Evolutionary conservation across 2,797 vertebrate genomes (phyloP).

Genomic region (Nothura maculosa): DNA sequence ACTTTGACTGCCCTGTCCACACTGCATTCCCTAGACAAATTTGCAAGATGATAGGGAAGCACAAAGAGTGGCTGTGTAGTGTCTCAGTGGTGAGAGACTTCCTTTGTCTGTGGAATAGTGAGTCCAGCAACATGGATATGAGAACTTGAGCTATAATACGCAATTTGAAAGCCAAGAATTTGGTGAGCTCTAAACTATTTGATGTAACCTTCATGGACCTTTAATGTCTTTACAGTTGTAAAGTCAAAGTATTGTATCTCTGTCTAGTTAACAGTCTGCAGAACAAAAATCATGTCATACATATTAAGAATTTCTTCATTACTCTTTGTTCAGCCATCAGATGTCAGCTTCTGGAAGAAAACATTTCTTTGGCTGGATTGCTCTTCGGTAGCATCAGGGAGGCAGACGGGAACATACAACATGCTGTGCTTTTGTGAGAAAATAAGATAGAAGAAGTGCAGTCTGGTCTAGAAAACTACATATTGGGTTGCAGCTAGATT

Average conservation of each 20-base stretch:
- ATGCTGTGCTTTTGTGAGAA: neutral
- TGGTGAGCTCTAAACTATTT: neutral
- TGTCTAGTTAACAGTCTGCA: neutral
- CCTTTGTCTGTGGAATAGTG: neutral
- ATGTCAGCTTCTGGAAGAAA: neutral
- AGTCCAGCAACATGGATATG: neutral
- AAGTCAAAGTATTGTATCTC: neutral
- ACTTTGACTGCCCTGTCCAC: neutral
- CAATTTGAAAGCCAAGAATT: neutral
- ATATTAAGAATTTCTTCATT: neutral
- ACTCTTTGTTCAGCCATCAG: neutral
- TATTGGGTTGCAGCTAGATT: neutral
- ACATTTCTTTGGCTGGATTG: neutral
- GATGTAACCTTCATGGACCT: neutral
- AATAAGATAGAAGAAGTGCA: neutral
- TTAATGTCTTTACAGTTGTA: neutral
- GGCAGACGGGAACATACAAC: neutral
- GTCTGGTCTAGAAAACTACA: neutral
- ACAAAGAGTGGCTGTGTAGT: neutral
- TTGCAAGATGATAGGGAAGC: neutral
- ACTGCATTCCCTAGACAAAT: neutral
- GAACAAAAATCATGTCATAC: neutral
- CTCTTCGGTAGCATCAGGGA: neutral
- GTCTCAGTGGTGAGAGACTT: neutral
- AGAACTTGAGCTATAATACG: neutral